Percentiles rank a stretch among this genome's conserved stretches.
Conservation (phyloP, 1,140 invertebrate genomes). For the Drosophila oshimai region DNA sequence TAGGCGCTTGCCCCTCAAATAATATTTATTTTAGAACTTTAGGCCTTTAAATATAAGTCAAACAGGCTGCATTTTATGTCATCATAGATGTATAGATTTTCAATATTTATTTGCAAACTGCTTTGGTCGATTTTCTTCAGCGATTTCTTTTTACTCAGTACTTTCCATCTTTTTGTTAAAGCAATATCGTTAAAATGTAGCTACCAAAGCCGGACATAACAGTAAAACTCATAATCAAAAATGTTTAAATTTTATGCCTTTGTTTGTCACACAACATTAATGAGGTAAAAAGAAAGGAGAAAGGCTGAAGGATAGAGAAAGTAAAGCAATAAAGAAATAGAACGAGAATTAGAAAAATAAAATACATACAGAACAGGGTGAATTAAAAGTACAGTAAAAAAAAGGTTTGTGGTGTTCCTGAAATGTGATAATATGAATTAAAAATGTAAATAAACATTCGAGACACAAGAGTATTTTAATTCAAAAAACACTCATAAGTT, state of each 20-base stretch:
- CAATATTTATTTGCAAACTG: not conserved
- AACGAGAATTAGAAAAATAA: too few species aligned
- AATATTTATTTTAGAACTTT: too few species aligned
- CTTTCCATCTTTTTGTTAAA: not conserved
- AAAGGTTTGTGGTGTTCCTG: too few species aligned
- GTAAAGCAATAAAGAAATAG: too few species aligned
- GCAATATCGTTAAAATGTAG: constrained; percentile 17
- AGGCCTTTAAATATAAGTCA: not conserved
- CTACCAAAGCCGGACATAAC: constrained; percentile 13
- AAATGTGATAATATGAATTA: too few species aligned
- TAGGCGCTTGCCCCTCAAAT: too few species aligned
- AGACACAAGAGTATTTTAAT: too few species aligned
- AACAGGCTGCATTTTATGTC: not conserved
- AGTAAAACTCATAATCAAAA: constrained; percentile 30
- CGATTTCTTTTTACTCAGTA: not conserved
- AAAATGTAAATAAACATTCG: too few species aligned
- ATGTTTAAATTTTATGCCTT: constrained; percentile 40
- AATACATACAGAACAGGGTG: not conserved
- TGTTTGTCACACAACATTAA: constrained; percentile 30
- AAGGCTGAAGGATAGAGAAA: not conserved
- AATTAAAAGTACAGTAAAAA: too few species aligned
- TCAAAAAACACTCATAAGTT: too few species aligned
- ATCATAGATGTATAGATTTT: not conserved
- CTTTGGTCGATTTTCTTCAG: not conserved
- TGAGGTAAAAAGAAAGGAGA: not conserved